phyloP scores from a whole-genome alignment of 1,140 invertebrate species.

The Ostrea edulis region DNA sequence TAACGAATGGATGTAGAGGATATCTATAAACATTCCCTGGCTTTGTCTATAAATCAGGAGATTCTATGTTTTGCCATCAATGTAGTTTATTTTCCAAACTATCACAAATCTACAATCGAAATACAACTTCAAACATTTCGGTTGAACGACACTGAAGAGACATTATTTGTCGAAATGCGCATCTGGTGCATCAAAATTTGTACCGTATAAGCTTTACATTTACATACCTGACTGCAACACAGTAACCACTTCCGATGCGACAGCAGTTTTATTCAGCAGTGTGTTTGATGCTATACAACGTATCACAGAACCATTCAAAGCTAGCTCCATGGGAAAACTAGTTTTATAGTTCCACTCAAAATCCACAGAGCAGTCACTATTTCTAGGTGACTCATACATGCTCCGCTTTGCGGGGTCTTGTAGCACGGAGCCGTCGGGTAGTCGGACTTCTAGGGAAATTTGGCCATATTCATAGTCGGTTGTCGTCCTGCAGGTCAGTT shows the following conservation, averaged over 20 bases:
- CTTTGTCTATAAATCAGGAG: no score
- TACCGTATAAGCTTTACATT: no score
- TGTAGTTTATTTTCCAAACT: background rate
- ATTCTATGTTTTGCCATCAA: no score
- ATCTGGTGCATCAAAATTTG: background rate
- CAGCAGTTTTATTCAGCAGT: background rate
- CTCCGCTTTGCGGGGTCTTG: background rate
- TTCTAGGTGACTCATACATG: background rate
- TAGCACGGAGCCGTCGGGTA: background rate
- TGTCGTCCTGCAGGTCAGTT: background rate
- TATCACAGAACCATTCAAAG: background rate
- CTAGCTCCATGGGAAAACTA: background rate
- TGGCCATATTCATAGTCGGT: conserved; percentile 14
- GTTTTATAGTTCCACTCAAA: background rate
- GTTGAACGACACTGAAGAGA: no score
- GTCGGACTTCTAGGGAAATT: background rate
- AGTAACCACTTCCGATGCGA: background rate
- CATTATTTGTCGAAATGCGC: no score
- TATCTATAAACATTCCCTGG: no score
- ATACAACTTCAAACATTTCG: background rate
- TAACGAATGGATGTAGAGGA: no score
- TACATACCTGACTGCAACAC: background rate
- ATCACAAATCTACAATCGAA: background rate
- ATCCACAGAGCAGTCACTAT: background rate
- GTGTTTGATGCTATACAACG: background rate